These are phyloP conservation scores for Chironomus tepperi DNA, from an alignment of 1,140 invertebrate genomes.

Conservation along the genomic window DNA sequence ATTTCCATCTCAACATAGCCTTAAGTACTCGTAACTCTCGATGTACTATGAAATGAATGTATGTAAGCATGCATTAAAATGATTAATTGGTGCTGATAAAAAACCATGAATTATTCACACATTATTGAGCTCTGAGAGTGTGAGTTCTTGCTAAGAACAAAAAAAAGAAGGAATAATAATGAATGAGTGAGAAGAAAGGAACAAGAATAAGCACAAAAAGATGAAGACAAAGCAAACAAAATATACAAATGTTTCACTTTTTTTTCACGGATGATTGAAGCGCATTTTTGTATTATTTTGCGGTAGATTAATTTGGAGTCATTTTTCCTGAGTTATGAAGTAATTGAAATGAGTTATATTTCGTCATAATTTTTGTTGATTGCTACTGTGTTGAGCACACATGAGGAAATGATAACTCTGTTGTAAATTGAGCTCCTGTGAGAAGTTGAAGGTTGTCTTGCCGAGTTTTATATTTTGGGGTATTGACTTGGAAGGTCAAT, in stretches of 20 bases:
- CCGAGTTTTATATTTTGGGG: too few species aligned
- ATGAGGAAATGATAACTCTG: too few species aligned
- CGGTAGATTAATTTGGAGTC: too few species aligned
- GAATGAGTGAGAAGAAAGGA: not conserved
- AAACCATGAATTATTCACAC: slow-evolving; percentile 22
- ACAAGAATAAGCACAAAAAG: not conserved
- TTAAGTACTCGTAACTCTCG: not conserved
- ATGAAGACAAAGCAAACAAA: not conserved
- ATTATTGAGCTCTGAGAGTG: slow-evolving; percentile 2
- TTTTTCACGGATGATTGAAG: not conserved
- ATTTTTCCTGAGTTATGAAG: too few species aligned
- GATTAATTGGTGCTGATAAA: slow-evolving; percentile 21
- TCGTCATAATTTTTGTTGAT: too few species aligned
- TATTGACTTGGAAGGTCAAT: too few species aligned
- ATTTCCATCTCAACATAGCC: not conserved
- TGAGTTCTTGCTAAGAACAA: not conserved
- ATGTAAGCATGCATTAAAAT: slow-evolving; percentile 20
- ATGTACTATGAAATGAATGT: not conserved
- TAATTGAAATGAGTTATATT: too few species aligned
- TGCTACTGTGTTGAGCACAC: too few species aligned
- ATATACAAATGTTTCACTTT: not conserved
- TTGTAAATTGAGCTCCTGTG: too few species aligned
- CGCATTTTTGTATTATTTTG: too few species aligned
- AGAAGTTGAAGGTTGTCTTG: too few species aligned
- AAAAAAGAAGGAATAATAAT: too few species aligned